These are phyloP conservation scores for Scaptomyza flava DNA, from an alignment of 2,888 invertebrate species.

Conservation along the genomic window DNA sequence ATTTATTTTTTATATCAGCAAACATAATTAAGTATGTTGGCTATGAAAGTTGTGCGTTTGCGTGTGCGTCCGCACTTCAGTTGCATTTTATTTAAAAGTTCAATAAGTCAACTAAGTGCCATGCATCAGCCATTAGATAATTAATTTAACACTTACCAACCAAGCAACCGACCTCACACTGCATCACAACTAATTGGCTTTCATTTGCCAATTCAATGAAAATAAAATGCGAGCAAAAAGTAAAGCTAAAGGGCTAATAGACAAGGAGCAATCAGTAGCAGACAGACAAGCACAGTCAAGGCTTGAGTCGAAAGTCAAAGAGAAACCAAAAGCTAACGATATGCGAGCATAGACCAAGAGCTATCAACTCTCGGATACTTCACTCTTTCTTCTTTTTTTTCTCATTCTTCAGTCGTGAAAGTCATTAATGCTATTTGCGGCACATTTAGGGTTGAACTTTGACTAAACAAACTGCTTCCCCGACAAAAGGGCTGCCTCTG, in stretches of 20 bases:
- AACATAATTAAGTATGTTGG: slow-evolving; percentile 72
- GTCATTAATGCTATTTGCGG: slow-evolving; percentile 75
- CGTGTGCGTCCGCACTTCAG: slow-evolving; percentile 19
- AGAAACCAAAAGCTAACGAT: slow-evolving; percentile 23
- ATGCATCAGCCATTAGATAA: slow-evolving; percentile 70
- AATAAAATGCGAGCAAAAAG: slow-evolving; percentile 17
- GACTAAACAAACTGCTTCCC: background rate
- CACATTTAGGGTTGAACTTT: slow-evolving; percentile 53
- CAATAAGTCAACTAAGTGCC: slow-evolving; percentile 49
- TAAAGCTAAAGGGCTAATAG: slow-evolving; percentile 5
- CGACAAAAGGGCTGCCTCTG: slow-evolving; percentile 6
- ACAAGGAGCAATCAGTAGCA: slow-evolving; percentile 4
- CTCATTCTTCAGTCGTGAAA: slow-evolving; percentile 4
- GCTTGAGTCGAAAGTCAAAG: slow-evolving; percentile 45
- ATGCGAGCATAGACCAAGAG: slow-evolving; percentile 2
- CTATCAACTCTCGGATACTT: slow-evolving; percentile 15
- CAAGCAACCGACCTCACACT: slow-evolving; percentile 9
- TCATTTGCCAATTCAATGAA: slow-evolving; percentile 67
- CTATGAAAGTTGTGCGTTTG: background rate
- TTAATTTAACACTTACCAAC: slow-evolving; percentile 73
- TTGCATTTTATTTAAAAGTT: slow-evolving; percentile 62
- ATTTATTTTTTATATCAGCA: slow-evolving; percentile 62
- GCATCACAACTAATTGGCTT: slow-evolving; percentile 68
- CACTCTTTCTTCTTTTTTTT: background rate
- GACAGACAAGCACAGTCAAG: background rate